Evolutionary conservation across 1,140 invertebrate genomes (phyloP), one percentile per base, ranked within the genome.

Genomic region (Drosophila tani): DNA sequence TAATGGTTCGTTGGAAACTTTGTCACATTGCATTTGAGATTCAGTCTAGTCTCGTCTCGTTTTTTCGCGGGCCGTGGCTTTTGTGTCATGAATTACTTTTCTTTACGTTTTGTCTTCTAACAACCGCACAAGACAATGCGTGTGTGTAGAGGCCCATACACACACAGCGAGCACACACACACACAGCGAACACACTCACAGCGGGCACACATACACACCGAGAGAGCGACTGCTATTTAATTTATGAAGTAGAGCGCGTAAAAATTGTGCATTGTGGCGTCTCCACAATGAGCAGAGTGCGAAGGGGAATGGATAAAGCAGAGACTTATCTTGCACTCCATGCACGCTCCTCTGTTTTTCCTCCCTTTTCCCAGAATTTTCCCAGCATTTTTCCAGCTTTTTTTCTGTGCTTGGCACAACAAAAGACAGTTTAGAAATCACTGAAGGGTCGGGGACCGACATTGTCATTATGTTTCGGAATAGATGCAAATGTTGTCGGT

Each of bases 241-340:
- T 88, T 88, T 88, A 88, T 84, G 84, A 88, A 88, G 84, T 88
- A 88, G 84, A 88, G 85, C 84, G 85, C 84, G 84, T 84, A 84
- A 84, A 87, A 88, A 88, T 88, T 88, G 84, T 84, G 84, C 84
- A 88, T 88, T 88, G 81, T 88, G 81, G 77, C 84, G 80, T 69
- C 43, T 24, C 41, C 45, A 77, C 75, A 77, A 77, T 77, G 75
- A 62, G 64, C 75, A 55, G 50, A 41, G 47, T 57, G 47, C 51
- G 21, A 43, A 60, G 53, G 78, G 63, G 59, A 35, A 43, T 7
- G 49, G 60, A 46, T 49, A 65, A 70, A 56, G 45, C 58, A 59
- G 46, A 29, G 56, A 63, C 77, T 83, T 88, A 88, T 83, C 84
- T 80, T 80, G 78, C 79, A 86, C 76, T 83, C 81, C 67, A 82